These are phyloP conservation scores for Myotis davidii DNA, from an alignment of 2,113 vertebrate genomes.

Conservation along the genomic window DNA sequence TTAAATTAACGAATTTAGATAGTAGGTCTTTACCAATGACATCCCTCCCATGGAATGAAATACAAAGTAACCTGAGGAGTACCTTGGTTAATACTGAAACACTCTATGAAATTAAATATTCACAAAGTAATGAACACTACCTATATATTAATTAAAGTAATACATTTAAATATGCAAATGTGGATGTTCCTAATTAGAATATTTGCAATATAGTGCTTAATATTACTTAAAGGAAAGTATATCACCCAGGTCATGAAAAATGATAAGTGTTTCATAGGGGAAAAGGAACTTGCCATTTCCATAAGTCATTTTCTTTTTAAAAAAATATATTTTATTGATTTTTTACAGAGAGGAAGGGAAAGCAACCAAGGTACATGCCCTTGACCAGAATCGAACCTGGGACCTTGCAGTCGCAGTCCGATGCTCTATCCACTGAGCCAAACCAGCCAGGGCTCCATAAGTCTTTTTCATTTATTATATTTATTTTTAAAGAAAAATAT, in stretches of 20 bases:
- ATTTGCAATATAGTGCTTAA: slow-evolving; percentile 2
- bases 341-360: no score
- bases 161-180: neutral
- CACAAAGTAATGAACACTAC: neutral
- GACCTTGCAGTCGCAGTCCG: no score
- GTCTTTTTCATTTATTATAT: slow-evolving; percentile 31
- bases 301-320: no score
- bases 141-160: neutral
- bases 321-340: no score
- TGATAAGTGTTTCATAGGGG: neutral
- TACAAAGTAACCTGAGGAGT: neutral
- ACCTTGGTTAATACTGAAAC: neutral
- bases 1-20: slow-evolving; percentile 32
- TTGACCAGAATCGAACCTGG: no score
- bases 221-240: slow-evolving; percentile 22
- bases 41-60: neutral
- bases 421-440: no score
- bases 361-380: no score
- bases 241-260: neutral
- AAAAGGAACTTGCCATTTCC: neutral
- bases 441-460: neutral
- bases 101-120: slow-evolving; percentile 6
- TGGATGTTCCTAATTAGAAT: neutral
- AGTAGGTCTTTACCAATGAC: neutral
- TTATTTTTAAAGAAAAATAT: neutral